Evolutionary conservation across 2,113 vertebrate species (phyloP), one percentile per base, ranked within the genome.

Genomic region (Anhinga anhinga): DNA sequence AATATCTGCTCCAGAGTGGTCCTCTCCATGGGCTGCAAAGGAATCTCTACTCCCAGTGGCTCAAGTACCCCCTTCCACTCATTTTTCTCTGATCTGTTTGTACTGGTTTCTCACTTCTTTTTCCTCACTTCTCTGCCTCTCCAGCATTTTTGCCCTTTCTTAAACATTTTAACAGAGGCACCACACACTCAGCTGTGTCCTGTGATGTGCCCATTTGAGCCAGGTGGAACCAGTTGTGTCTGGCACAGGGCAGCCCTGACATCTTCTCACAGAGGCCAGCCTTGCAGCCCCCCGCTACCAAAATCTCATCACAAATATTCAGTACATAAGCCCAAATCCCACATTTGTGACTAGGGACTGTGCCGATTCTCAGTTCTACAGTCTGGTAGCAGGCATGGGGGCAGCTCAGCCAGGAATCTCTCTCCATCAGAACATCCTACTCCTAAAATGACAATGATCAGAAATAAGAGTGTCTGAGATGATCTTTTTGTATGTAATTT

Each of bases 1-100:
- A 6, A 1, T n/a, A n/a, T 67, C 47, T 67, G 7, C 36, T 66
- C 45, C 45, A 58, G 34, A 3, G 2, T 4, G 1, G 23, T 67
- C 6, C 4, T 56, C 55, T 49, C 14, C 20, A 22, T 42, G 7
- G 30, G 32, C 59, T 84, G 44, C 44, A 78, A 53, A 11, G 12
- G 11, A 36, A 63, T 69, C 15, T 58, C 62, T 81, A 5, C 19
- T 55, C 19, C 36, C 12, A 55, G 13, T 59, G 14, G 15, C 34
- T 67, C 1, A 0, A 30, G 44, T 63, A 29, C 9, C 10, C 8
- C 3, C 13, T 50, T 13, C 19, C 17, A 20, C 6, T 27, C 1
- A 55, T 61, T 85, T 47, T 61, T 82, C 32, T 86, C 26, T 69
- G 36, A 50, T 5, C 26, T 52, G 2, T 65, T 84, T 6, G 1